These are phyloP conservation scores for Hydropsyche tenuis DNA, from an alignment of 1,140 invertebrate genomes.

Conservation along the genomic window DNA sequence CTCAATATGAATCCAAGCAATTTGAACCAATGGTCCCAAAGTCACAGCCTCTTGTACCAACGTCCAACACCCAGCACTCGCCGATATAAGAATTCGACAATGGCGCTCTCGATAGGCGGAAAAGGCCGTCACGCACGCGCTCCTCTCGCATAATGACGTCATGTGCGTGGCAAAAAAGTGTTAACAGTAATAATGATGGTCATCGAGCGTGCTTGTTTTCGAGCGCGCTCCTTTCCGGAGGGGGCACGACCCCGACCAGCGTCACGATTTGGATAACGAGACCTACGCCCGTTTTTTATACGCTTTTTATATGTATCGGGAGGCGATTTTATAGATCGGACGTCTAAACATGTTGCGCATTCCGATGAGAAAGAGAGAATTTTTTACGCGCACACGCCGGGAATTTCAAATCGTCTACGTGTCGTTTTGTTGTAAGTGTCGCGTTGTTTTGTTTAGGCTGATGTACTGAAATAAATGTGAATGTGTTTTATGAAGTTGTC, in stretches of 20 bases:
- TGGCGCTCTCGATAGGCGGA: background rate
- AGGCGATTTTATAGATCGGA: background rate
- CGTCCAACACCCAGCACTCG: background rate
- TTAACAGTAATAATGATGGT: slow-evolving; percentile 39
- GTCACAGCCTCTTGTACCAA: background rate
- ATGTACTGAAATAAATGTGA: no score
- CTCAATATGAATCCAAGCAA: no score
- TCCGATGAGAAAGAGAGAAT: no score
- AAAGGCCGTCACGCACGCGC: background rate
- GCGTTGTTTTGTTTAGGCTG: no score
- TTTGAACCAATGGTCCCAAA: no score
- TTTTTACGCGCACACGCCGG: no score
- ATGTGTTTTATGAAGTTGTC: no score
- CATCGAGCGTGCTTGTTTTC: slow-evolving; percentile 30
- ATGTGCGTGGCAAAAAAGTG: slow-evolving; percentile 25
- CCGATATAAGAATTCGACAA: background rate
- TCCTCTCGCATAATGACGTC: background rate
- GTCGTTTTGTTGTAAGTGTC: no score
- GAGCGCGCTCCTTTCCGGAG: background rate
- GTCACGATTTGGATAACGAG: slow-evolving; percentile 25
- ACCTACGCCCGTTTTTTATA: background rate
- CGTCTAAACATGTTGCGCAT: background rate
- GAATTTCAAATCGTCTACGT: no score
- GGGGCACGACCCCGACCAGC: background rate
- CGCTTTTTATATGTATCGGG: background rate